Percentiles rank a stretch among this genome's conserved stretches.
phyloP scores from a whole-genome alignment of 1,140 invertebrate genomes.

The Formica exsecta region DNA sequence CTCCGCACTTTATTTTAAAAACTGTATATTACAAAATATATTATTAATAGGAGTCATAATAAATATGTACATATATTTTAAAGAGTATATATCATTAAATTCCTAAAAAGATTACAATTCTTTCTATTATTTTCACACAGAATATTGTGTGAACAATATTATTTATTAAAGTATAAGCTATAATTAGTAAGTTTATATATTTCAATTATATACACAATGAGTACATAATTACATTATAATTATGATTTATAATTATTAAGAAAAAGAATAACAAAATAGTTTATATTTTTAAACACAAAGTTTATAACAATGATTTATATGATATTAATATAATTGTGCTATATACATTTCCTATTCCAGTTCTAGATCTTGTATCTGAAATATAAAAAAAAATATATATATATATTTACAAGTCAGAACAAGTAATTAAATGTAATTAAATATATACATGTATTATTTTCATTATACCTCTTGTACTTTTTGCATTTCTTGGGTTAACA shows the following conservation, averaged over 20 bases:
- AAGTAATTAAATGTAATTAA: slow-evolving; percentile 2
- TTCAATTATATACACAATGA: slow-evolving; percentile 7
- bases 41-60: background rate
- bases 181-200: background rate
- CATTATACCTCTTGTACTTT: slow-evolving; percentile 91
- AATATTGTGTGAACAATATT: background rate
- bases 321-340: background rate
- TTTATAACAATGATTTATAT: background rate
- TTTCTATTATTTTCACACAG: no score
- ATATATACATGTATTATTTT: slow-evolving; percentile 14
- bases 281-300: background rate
- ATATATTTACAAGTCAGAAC: background rate
- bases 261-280: background rate
- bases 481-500: slow-evolving; percentile 92
- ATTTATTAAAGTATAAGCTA: background rate
- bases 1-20: background rate
- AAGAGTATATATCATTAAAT: no score
- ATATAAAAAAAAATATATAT: slow-evolving; percentile 62
- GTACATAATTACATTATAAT: background rate
- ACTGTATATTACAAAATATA: slow-evolving; percentile 14
- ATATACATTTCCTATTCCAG: slow-evolving; percentile 65
- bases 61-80: background rate
- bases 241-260: background rate
- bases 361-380: slow-evolving; percentile 80
- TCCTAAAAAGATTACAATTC: no score